Evolutionary conservation across 2,797 vertebrate genomes (phyloP), one percentile per base, ranked within the genome.

Genomic region (Sarcoramphus papa): DNA sequence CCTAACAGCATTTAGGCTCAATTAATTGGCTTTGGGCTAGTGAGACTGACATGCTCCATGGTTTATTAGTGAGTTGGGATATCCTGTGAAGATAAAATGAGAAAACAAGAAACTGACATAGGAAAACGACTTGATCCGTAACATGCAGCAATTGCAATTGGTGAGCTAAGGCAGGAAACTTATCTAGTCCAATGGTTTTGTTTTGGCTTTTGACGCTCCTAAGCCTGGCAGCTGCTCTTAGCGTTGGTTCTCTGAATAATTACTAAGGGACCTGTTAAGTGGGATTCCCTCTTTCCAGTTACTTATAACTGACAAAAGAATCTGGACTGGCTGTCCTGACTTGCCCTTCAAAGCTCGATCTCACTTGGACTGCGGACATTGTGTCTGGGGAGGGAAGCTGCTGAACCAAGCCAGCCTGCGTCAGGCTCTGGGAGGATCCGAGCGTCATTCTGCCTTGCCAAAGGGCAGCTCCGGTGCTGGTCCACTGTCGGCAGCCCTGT

Each of bases 381-480:
- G 21, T 11, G 23, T 2, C 47, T 23, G 67, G 35, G 53, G n/a
- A 43, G 27, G 72, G 67, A 53, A 45, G 59, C 16, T 67, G 31
- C 59, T 25, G 69, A 37, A 43, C 51, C 22, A 4, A 5, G 22
- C 25, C 41, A 53, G 79, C 19, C 43, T 9, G 40, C 27, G 9
- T 6, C 18, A 1, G 70, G 65, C 41, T 24, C 53, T 8, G 33
- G 20, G 5, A 18, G 60, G 33, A 30, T 40, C 54, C 70, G 4
- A 3, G 25, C 2, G 1, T 8, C 21, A 0, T 15, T 7, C 28
- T 11, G 8, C 33, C 57, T 7, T 0, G 5, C 24, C 3, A 4
- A 25, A 25, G 69, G 40, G 37, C 50, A 8, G 56, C 22, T 5
- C 19, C 3, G 17, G 28, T 28, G 45, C 40, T 33, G 47, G 40